A percentile compares a stretch with the other conserved stretches of the same genome.
Conservation (phyloP, 2,888 invertebrate genomes). For the Leistus spinibarbis region DNA sequence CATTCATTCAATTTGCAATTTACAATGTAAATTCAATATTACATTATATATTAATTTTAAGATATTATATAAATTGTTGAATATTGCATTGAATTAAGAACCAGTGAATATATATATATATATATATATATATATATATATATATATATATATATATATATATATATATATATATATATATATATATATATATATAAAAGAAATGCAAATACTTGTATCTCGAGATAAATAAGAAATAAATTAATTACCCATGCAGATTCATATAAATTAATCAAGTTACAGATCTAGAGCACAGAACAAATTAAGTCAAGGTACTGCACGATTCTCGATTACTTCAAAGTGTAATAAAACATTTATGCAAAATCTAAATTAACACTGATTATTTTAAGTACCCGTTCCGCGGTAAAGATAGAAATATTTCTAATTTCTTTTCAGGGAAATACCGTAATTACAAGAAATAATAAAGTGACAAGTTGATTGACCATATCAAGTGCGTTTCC, state of each 20-base stretch:
- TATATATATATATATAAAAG: no score
- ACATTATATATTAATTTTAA: no score
- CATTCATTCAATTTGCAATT: no score
- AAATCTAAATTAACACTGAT: background rate
- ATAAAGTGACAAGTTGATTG: background rate
- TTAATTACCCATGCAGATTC: background rate
- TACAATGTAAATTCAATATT: no score
- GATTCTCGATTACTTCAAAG: background rate
- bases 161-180: no score
- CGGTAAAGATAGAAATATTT: background rate
- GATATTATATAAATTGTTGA: no score
- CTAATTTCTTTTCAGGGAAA: background rate
- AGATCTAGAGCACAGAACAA: background rate
- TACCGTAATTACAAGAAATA: background rate
- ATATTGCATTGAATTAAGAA: no score
- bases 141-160: no score
- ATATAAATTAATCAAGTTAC: background rate
- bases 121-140: no score
- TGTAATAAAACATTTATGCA: background rate
- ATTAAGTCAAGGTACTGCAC: background rate
- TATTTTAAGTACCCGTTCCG: background rate
- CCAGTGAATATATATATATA: no score
- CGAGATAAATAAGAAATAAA: background rate
- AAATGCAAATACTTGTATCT: background rate
- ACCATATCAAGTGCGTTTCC: background rate